Base-by-base conservation (phyloP, 2,888 invertebrate genomes). In the Autographa gamma region DNA sequence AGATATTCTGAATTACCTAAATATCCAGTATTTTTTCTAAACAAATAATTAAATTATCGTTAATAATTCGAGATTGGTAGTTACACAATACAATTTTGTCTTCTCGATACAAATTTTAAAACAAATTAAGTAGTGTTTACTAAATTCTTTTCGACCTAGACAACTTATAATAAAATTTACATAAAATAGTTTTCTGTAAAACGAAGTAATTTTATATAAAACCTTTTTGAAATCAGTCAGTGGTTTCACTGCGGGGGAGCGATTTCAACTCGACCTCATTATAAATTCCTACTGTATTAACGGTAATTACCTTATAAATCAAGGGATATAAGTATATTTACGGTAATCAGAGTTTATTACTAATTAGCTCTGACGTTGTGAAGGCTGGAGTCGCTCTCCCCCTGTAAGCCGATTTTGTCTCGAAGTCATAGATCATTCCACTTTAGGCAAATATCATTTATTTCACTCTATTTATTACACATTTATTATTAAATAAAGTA, bases 381-480 rank as follows among this genome's bases (percentile, higher is more conserved):
- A 74, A 75, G 67, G 14, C 13, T 14, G n/a, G 56, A 56, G 52
- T 79, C 74, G 85, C 86, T 88, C 86, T 86, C 85, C 78, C 69
- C 63, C 75, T 71, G 69, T 64, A 58, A 75, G 64, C 73, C 61
- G 67, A 77, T 74, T 79, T 78, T 84, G 80, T 81, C 81, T 86
- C 82, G 70, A 77, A 48, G 75, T 87, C 80, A 86, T 86, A 83
- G 86, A 82, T 89, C 88, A 90, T 91, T 89, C 87, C 91, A 92
- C 87, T 64, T 89, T 91, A 89, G 88, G 73, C 82, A 83, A 88
- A 84, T 80, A 75, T 82, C 85, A 90, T 93, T 92, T 85, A 87
- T 92, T 93, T 91, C 91, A 93, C 90, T 91, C 91, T 82, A 93
- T 91, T 94, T 93, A 90, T 90, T 88, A 93, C 92, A 94, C 92